Evolutionary conservation across 2,888 invertebrate genomes (phyloP), one percentile per base, ranked within the genome.

Genomic region (Mylabris sibirica): DNA sequence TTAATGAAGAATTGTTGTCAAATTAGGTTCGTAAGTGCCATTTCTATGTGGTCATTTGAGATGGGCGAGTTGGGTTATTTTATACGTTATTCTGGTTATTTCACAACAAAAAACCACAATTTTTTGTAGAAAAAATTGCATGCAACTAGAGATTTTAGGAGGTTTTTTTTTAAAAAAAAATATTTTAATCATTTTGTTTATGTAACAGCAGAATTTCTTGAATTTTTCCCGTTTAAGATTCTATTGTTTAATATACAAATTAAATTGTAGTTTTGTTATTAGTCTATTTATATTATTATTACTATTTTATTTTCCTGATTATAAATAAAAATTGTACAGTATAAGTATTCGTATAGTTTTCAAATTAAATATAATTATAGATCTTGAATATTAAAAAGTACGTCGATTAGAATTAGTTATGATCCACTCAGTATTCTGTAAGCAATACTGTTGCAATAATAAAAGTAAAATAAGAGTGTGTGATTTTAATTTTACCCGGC

Each of bases 361-460:
- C 66, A 72, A 34, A n/a, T n/a, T n/a, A n/a, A n/a, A 30, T 30
- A 71, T 70, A 68, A 71, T 69, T 66, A 65, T 72, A 75, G 72
- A 71, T 44, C 66, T 63, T 72, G 71, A 69, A 65, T 72, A 70
- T 72, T 72, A 72, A 70, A n/a, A 69, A 49, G 66, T 72, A 73
- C 63, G 67, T 73, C 65, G 74, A 71, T 44, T 60, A 64, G 71
- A 72, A 70, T 63, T 41, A 59, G 68, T 78, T 77, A 78, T 75
- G 76, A 77, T 76, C 76, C 76, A 78, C 75, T 78, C 77, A 78
- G 78, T 79, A 80, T 80, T 79, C 71, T 63, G 70, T 68, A 70
- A 75, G 79, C 74, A 79, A 80, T 79, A 77, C 77, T 78, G 77
- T 75, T 76, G 74, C 71, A 80, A 75, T 79, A 79, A 79, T 79